A percentile compares a stretch with the other conserved stretches of the same genome.
Evolutionary conservation across 2,113 vertebrate species (phyloP).

Genomic region (Phocoena sinus): DNA sequence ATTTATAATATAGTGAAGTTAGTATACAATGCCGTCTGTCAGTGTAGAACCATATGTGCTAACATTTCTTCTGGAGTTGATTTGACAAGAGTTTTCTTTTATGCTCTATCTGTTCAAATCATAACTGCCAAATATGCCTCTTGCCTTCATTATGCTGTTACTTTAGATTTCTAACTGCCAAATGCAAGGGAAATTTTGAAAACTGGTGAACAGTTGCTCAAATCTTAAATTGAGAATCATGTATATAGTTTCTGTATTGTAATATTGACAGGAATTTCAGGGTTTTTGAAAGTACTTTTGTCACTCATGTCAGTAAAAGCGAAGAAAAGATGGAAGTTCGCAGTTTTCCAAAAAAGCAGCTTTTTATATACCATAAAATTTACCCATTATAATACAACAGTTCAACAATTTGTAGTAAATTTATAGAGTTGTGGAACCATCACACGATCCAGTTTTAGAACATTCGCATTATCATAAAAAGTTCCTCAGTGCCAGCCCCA

Average conservation of each 20-base stretch:
- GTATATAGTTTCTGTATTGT: not conserved
- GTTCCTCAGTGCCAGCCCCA: not conserved
- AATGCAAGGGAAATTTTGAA: not conserved
- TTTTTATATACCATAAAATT: not conserved
- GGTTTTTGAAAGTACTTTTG: not conserved
- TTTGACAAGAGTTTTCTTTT: constrained; percentile 1
- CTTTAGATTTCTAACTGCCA: not conserved
- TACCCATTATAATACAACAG: not conserved
- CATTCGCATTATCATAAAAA: not conserved
- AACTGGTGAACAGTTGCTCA: constrained; percentile 7
- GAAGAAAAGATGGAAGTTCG: not conserved
- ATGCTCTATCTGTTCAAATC: not conserved
- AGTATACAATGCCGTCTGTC: not conserved
- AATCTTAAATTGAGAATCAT: constrained; percentile 27
- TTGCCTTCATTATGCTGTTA: not conserved
- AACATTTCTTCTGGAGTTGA: constrained; percentile 2
- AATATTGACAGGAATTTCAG: not conserved
- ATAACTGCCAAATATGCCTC: not conserved
- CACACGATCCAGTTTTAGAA: not conserved
- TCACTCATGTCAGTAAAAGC: not conserved
- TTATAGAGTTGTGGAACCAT: not conserved
- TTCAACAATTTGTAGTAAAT: not conserved
- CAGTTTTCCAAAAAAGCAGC: not conserved
- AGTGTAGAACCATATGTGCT: not conserved
- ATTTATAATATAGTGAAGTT: not conserved